Evolutionary conservation across 2,797 vertebrate species (phyloP).

Genomic region (Mionectes olivaceus): DNA sequence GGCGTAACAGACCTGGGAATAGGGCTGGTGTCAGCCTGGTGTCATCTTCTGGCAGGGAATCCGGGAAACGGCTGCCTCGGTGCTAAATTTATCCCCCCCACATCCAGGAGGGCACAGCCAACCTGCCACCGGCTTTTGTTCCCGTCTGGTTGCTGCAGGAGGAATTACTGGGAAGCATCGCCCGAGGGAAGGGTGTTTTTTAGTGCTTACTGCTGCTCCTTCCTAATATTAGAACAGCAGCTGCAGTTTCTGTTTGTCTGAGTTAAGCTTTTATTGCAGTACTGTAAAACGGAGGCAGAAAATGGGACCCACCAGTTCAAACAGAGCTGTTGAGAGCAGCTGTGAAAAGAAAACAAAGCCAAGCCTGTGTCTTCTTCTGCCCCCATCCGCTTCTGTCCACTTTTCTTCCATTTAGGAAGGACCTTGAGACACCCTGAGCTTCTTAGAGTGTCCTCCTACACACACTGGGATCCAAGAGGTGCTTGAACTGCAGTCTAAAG

Average conservation of each 20-base stretch:
- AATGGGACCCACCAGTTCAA: background rate
- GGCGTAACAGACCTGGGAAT: background rate
- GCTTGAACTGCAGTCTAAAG: background rate
- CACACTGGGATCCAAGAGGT: background rate
- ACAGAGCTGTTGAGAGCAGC: background rate
- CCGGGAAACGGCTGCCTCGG: fast-evolving
- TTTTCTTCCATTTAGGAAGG: background rate
- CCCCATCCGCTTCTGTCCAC: background rate
- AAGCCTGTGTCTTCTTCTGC: background rate
- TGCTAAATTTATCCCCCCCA: slow-evolving; percentile 9
- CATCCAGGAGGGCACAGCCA: background rate
- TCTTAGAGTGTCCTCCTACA: background rate
- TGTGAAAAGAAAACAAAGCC: background rate
- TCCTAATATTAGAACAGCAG: slow-evolving; percentile 7
- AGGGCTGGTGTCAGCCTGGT: background rate
- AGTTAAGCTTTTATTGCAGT: background rate
- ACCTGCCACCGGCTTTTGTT: background rate
- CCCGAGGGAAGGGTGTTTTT: background rate
- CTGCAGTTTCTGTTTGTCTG: background rate
- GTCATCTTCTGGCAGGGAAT: background rate
- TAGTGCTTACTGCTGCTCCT: background rate
- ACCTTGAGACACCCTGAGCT: background rate
- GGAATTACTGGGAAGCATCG: background rate
- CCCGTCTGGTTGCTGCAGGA: background rate
- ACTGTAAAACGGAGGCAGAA: background rate